These are phyloP conservation scores for Misgurnus mizolepis DNA, from an alignment of 2,113 vertebrate genomes.

Conservation along the genomic window DNA sequence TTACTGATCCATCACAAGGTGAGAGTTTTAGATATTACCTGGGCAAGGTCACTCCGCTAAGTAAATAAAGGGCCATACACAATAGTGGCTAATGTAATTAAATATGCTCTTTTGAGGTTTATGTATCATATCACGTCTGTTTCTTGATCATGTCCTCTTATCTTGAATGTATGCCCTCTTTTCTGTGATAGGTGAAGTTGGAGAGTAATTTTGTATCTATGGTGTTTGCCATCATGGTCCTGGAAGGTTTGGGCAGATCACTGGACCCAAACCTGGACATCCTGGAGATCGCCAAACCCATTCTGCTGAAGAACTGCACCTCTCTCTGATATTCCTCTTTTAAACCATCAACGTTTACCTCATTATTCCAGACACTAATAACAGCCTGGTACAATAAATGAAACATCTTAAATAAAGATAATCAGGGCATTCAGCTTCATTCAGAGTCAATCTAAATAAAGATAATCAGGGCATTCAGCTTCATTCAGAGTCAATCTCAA, in stretches of 20 bases:
- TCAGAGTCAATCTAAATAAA: not conserved
- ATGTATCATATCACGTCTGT: too few relatives aligned
- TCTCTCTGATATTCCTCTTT: conserved; percentile 62
- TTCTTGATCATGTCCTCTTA: not conserved
- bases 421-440: not conserved
- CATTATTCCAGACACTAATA: not conserved
- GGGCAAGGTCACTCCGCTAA: too few relatives aligned
- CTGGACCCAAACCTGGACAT: conserved; percentile 93
- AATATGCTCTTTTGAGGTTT: not conserved
- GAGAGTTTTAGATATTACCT: conserved; percentile 40
- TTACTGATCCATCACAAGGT: conserved; percentile 94
- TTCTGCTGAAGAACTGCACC: conserved; percentile 81
- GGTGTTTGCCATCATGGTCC: conserved; percentile 94
- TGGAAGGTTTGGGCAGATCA: conserved; percentile 92
- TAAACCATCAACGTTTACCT: not conserved
- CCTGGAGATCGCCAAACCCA: conserved; percentile 87
- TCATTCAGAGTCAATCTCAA: not conserved
- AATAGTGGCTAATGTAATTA: not conserved
- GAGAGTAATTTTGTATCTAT: conserved; percentile 97
- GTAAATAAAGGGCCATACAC: not conserved
- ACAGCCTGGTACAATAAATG: not conserved
- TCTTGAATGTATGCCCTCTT: not conserved
- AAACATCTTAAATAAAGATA: not conserved
- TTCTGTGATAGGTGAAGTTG: conserved; percentile 85
- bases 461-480: not conserved